Percentiles rank a stretch among this genome's conserved stretches.
These are phyloP conservation scores for Salvator merianae DNA, from an alignment of 2,113 vertebrate species.

Conservation along the genomic window DNA sequence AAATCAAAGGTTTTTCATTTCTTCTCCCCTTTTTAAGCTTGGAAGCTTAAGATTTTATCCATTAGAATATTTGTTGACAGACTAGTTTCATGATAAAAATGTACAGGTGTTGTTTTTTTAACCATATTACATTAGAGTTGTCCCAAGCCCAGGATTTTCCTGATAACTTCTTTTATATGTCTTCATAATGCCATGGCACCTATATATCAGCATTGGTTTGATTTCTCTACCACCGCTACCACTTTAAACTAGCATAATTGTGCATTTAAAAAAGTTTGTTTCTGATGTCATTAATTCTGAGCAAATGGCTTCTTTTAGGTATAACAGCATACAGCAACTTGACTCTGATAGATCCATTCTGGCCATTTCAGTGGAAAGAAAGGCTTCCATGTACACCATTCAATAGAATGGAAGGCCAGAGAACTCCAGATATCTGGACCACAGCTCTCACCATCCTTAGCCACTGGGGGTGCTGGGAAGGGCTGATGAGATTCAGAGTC, in stretches of 20 bases:
- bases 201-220: not conserved
- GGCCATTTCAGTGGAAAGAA: not conserved
- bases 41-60: not conserved
- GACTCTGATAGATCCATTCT: not conserved
- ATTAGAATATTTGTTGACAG: not conserved
- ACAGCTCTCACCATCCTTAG: not conserved
- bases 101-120: not conserved
- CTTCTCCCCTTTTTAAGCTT: not conserved
- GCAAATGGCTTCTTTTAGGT: not conserved
- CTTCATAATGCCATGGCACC: not conserved
- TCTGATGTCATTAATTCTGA: not conserved
- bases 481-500: not conserved
- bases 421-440: not conserved
- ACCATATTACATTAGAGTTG: not conserved
- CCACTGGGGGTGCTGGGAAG: not conserved
- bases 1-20: not conserved
- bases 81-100: not conserved
- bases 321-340: too few relatives aligned
- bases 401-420: fast-evolving
- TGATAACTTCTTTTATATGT: not conserved
- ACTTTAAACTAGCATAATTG: not conserved
- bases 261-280: not conserved
- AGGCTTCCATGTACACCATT: not conserved
- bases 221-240: not conserved
- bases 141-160: not conserved